These are phyloP conservation scores for Pollenia amentaria DNA, from an alignment of 2,888 invertebrate species.

Conservation along the genomic window DNA sequence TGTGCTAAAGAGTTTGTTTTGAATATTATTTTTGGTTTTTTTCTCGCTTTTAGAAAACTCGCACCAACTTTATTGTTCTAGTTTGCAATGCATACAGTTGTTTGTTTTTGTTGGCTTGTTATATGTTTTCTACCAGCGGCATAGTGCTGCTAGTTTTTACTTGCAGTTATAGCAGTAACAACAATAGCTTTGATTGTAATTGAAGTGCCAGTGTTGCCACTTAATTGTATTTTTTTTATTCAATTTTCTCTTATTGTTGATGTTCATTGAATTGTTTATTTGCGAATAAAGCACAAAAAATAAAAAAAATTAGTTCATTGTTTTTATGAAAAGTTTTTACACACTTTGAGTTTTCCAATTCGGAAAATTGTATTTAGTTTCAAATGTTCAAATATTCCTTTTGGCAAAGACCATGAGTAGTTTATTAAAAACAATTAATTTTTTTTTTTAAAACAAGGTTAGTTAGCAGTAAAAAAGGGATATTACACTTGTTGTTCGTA, in stretches of 20 bases:
- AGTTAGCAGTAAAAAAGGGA: not conserved
- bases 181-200: constrained; percentile 27
- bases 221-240: constrained; percentile 12
- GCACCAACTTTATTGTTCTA: constrained; percentile 55
- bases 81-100: constrained; percentile 24
- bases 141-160: too few relatives aligned
- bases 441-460: not conserved
- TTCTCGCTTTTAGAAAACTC: constrained; percentile 46
- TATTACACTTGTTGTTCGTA: not conserved
- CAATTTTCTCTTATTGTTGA: not conserved
- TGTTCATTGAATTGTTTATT: constrained; percentile 22
- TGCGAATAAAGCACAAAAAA: not conserved
- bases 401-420: not conserved
- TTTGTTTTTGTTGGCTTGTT: not conserved
- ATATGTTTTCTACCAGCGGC: too few relatives aligned
- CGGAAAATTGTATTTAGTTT: not conserved
- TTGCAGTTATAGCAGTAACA: constrained; percentile 12
- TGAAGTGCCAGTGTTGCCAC: constrained; percentile 54
- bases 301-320: constrained; percentile 12
- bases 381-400: constrained; percentile 2
- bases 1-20: constrained; percentile 26
- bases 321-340: not conserved
- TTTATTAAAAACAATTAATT: constrained; percentile 32
- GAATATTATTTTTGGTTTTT: constrained; percentile 20
- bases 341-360: not conserved